These are phyloP conservation scores for Otocyon megalotis DNA, from an alignment of 2,113 vertebrate genomes.

Conservation along the genomic window DNA sequence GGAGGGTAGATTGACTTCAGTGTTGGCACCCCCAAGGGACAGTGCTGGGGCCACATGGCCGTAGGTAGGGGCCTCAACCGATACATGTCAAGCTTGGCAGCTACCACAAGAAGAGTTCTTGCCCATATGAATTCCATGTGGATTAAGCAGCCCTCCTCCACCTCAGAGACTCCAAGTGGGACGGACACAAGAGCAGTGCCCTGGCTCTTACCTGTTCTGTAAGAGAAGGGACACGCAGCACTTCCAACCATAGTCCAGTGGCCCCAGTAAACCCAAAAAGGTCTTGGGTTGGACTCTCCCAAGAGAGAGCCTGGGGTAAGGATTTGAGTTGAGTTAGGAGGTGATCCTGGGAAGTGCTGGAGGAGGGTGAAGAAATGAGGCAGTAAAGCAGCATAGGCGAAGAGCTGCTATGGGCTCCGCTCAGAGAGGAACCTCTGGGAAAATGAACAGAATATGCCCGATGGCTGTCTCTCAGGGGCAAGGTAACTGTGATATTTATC, in stretches of 20 bases:
- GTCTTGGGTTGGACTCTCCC: not conserved
- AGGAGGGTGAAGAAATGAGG: not conserved
- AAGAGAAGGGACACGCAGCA: not conserved
- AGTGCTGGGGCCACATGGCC: too few relatives aligned
- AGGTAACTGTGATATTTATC: too few relatives aligned
- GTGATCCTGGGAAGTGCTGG: not conserved
- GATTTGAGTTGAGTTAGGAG: not conserved
- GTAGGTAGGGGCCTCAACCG: not conserved
- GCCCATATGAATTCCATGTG: not conserved
- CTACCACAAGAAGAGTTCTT: not conserved
- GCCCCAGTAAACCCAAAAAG: not conserved
- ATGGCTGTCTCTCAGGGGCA: not conserved
- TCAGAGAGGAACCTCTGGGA: not conserved
- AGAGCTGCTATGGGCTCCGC: not conserved
- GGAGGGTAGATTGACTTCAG: not conserved
- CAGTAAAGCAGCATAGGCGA: rapidly evolving
- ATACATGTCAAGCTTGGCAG: not conserved
- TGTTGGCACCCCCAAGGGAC: not conserved
- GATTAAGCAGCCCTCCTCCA: not conserved
- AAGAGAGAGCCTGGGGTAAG: not conserved
- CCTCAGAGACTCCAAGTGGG: not conserved
- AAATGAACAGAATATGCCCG: not conserved
- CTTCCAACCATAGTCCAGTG: not conserved
- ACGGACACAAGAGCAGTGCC: not conserved
- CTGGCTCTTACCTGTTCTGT: not conserved